Percentiles rank a stretch among this genome's conserved stretches.
Conservation (phyloP, 2,888 invertebrate genomes). For the Acleris literana region DNA sequence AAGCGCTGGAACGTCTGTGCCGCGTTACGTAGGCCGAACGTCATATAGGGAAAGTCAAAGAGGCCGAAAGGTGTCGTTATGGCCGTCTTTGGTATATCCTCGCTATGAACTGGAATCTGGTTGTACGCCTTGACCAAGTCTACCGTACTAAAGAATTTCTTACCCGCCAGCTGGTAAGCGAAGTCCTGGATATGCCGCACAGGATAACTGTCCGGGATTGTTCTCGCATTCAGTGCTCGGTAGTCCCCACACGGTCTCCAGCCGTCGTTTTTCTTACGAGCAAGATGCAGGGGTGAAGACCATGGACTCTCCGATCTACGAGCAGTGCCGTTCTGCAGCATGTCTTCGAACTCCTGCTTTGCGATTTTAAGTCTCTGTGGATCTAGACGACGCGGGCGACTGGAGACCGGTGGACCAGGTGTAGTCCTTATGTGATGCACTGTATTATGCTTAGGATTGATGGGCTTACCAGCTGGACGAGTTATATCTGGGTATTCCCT, state of each 20-base stretch:
- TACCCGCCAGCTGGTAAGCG: constrained; percentile 28
- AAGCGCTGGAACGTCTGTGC: constrained; percentile 50
- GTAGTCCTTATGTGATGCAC: constrained; percentile 38
- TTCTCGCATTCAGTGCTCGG: constrained; percentile 3
- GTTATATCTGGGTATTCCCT: constrained; percentile 34
- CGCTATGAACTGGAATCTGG: constrained; percentile 55
- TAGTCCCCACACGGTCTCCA: constrained; percentile 29
- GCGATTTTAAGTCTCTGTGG: constrained; percentile 28
- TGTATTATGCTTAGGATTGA: constrained; percentile 17
- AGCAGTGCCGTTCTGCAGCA: constrained; percentile 40
- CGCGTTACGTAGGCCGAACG: constrained; percentile 60
- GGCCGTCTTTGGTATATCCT: constrained; percentile 56
- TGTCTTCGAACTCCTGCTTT: constrained; percentile 28
- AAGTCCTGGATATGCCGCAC: constrained; percentile 31
- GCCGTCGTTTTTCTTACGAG: constrained; percentile 14
- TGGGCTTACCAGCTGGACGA: constrained; percentile 32
- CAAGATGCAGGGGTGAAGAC: constrained; percentile 35
- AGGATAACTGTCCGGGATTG: background rate
- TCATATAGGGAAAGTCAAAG: constrained; percentile 51
- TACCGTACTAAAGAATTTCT: constrained; percentile 28
- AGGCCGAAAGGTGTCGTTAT: constrained; percentile 52
- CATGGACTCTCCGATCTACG: constrained; percentile 36
- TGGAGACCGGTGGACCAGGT: constrained; percentile 38
- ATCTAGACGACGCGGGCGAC: constrained; percentile 36
- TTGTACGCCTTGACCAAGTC: constrained; percentile 51